phyloP scores from a whole-genome alignment of 2,797 vertebrate species.

The Tokudaia tokunoshimensis region DNA sequence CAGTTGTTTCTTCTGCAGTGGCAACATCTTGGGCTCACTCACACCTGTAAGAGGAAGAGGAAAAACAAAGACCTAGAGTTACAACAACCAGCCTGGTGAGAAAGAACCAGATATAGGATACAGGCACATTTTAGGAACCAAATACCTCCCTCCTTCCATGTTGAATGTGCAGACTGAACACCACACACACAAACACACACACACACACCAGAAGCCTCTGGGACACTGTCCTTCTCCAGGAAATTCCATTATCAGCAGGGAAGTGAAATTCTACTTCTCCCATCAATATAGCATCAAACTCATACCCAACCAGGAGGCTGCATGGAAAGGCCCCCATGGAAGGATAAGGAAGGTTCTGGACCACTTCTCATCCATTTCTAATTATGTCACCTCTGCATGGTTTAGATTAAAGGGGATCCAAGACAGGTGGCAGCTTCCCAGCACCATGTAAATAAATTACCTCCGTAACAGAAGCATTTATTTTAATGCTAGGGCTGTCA shows the following conservation, averaged over 20 bases:
- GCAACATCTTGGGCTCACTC: slow-evolving; percentile 30
- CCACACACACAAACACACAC: background rate
- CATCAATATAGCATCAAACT: background rate
- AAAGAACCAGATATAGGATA: background rate
- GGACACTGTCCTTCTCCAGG: background rate
- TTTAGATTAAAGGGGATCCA: background rate
- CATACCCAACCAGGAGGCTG: background rate
- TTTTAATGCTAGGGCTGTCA: slow-evolving; percentile 78
- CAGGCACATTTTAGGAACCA: background rate
- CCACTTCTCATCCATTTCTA: background rate
- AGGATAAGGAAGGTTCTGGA: background rate
- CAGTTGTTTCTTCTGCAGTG: background rate
- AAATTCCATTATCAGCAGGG: background rate
- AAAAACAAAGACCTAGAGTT: slow-evolving; percentile 59
- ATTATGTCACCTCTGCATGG: background rate
- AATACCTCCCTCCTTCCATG: background rate
- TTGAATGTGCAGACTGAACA: background rate
- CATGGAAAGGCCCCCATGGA: background rate
- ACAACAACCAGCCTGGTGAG: background rate
- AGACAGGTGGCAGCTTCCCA: background rate
- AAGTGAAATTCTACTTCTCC: background rate
- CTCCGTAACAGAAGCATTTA: slow-evolving; percentile 35
- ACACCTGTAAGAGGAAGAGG: slow-evolving; percentile 45
- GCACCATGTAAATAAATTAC: slow-evolving; percentile 18
- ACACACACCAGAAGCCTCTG: background rate